Evolutionary conservation across 2,888 invertebrate species (phyloP), one percentile per base, ranked within the genome.

Genomic region (Diaprepes abbreviatus): DNA sequence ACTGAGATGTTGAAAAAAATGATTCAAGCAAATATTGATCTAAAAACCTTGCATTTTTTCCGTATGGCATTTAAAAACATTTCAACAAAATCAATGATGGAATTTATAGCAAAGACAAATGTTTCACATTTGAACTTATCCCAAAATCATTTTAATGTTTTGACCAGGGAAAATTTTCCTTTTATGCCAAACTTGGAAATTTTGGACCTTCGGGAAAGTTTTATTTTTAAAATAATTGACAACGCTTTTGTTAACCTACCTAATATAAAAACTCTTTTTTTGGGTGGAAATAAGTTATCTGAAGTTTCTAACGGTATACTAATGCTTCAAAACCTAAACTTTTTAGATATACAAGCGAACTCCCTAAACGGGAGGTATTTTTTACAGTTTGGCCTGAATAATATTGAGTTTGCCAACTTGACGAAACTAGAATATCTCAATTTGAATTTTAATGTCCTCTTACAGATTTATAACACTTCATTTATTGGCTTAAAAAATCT

Each of bases 71-170:
- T 88, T 62, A 83, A 87, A 43, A 87, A 86, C 76, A 79, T 81
- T 19, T 85, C 87, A 0, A 88, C 88, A 0, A 83, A 75, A 66
- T 73, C 79, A 2, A 76, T 89, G 4, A 79, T 89, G 75, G 79
- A 85, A 65, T 82, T 86, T 0, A 85, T 89, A 54, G 86, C 87
- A 5, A 80, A 84, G 14, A 85, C 87, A 0, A 87, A 86, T 1
- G 84, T 89, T 38, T 85, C 82, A 24, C 80, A 81, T 52, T 79
- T 90, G 43, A 83, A 83, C 58, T 76, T 89, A 38, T 83, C 87
- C 0, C 80, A 85, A 55, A 89, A 89, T 76, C 88, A 88, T 74
- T 89, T 89, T 75, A 88, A 88, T 81, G 78, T 85, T 1, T 84
- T 90, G 5, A 76, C 78, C 10, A 83, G 85, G 7, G 82, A 85